A percentile compares a stretch with the other conserved stretches of the same genome.
Evolutionary conservation across 2,888 invertebrate genomes (phyloP).

Genomic region (Ophioninae sp.): DNA sequence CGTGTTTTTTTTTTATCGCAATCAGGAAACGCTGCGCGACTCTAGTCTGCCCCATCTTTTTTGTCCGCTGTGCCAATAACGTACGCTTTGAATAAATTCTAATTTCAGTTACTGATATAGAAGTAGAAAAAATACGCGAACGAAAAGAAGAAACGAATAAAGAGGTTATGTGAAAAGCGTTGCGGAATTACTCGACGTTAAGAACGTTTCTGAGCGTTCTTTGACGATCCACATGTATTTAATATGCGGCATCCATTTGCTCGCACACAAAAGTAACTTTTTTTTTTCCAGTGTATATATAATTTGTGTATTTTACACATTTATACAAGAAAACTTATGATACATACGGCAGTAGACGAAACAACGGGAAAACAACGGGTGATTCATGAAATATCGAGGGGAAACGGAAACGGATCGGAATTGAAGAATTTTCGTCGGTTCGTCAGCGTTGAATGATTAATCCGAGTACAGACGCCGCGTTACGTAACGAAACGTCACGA

Average conservation of each 20-base stretch:
- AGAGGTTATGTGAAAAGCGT: slow-evolving; percentile 11
- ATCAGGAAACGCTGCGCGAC: slow-evolving; percentile 18
- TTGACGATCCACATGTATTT: slow-evolving; percentile 55
- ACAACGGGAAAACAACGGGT: slow-evolving; percentile 59
- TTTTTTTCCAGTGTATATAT: slow-evolving; percentile 2
- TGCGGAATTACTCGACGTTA: slow-evolving; percentile 10
- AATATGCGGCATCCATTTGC: not conserved
- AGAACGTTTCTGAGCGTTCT: slow-evolving; percentile 56
- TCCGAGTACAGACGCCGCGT: not conserved
- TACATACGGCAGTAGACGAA: slow-evolving; percentile 70
- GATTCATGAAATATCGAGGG: slow-evolving; percentile 51
- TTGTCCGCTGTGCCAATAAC: slow-evolving; percentile 30
- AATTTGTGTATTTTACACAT: slow-evolving; percentile 74
- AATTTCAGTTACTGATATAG: slow-evolving; percentile 36
- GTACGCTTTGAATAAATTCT: slow-evolving; percentile 19
- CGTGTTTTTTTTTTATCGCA: slow-evolving; percentile 24
- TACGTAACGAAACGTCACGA: not conserved
- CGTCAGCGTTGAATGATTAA: not conserved
- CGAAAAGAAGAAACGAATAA: slow-evolving; percentile 26
- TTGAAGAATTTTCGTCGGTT: slow-evolving; percentile 25
- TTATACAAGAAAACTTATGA: slow-evolving; percentile 74
- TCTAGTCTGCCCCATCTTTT: slow-evolving; percentile 22
- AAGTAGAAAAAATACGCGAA: slow-evolving; percentile 23
- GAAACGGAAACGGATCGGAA: slow-evolving; percentile 28
- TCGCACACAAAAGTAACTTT: not conserved